Base-by-base conservation (phyloP, 1,140 invertebrate genomes). In the Diabrotica virgifera region DNA sequence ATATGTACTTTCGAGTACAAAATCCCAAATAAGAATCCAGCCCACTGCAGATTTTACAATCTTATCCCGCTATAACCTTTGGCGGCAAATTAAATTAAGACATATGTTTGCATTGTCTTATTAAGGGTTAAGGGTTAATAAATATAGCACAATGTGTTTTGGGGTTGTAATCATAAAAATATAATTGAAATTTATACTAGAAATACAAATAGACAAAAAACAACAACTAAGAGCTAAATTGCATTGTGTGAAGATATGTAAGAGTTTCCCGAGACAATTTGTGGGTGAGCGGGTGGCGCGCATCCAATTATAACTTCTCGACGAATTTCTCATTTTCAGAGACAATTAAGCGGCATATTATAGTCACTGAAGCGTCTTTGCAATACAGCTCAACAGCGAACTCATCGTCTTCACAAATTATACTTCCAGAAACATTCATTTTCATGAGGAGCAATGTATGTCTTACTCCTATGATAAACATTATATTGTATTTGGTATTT, bases 301-400 rank as follows among this genome's bases (percentile, higher is more conserved):
- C 77, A 79, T 80, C 77, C 78, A 78, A 80, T 79, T 80, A 80
- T 79, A 80, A 80, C 77, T 80, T 80, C 73, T 74, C 75, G 76
- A 74, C 76, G 78, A 77, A 80, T 80, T 80, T 80, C 78, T 80
- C 78, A 80, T 80, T 80, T 79, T 77, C 40, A 53, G 76, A 76
- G 76, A 80, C 78, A 80, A 80, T 80, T 80, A 80, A 80, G 78
- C 73, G 77, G 74, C 77, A 80, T 80, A 80, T 80, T 80, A 79
- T 78, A 78, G 73, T 74, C 77, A 71, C 66, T 72, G 74, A 69
- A 78, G 75, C 77, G 75, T 75, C 70, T 70, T 69, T 59, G 72
- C 74, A 76, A 77, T 78, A 77, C 76, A 78, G 72, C 67, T 63
- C 54, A 67, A 63, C 62, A 60, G 46, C 57, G 64, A 64, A 55